phyloP scores from a whole-genome alignment of 2,797 vertebrate genomes.

The Trichosurus vulpecula region DNA sequence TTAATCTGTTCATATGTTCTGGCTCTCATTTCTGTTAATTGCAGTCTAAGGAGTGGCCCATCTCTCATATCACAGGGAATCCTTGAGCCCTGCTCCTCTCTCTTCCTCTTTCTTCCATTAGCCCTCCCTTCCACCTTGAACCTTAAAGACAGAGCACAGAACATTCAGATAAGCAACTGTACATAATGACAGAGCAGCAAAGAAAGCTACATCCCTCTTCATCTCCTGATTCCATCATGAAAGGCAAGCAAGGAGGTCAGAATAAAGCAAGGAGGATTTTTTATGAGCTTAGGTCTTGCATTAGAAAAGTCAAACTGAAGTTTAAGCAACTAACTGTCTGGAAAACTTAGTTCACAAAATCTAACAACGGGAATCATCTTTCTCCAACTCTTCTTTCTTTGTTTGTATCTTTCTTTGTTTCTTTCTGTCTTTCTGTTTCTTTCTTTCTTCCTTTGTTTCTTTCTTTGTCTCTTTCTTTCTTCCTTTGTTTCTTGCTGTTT shows the following conservation, averaged over 20 bases:
- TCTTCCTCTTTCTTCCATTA: background rate
- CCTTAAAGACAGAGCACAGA: background rate
- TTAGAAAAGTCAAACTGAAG: background rate
- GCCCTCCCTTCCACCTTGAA: background rate
- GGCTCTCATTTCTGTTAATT: background rate
- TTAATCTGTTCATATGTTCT: background rate
- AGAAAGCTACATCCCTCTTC: background rate
- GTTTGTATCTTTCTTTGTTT: no score
- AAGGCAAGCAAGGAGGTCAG: background rate
- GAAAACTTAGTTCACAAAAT: background rate
- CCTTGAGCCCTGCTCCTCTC: background rate
- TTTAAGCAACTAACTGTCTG: background rate
- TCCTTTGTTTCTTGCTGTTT: no score
- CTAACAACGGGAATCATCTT: background rate
- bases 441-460: no score
- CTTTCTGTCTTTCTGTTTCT: no score
- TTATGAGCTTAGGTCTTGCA: background rate
- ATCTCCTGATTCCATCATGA: background rate
- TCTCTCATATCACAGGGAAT: no score
- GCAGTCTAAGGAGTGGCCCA: background rate
- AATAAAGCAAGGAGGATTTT: background rate
- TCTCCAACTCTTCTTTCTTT: background rate
- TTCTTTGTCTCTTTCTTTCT: background rate
- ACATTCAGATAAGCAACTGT: background rate
- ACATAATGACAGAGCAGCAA: accelerated